Evolutionary conservation across 2,113 vertebrate species (phyloP).

Genomic region (Hemicordylus capensis): DNA sequence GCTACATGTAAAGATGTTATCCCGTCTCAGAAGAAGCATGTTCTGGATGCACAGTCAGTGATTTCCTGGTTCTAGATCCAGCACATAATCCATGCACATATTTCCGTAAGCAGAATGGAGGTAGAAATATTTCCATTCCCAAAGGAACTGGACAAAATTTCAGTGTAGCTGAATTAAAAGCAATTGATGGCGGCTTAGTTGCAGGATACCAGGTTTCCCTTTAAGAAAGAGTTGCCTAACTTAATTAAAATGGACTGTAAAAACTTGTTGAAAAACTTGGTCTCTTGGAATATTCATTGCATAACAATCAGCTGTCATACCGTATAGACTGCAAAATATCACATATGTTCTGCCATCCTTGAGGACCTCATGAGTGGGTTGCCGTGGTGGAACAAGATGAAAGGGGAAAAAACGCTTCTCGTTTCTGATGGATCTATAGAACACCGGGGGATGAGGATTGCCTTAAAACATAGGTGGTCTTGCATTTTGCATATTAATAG

Average conservation of each 20-base stretch:
- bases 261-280: neutral
- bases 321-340: neutral
- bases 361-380: neutral
- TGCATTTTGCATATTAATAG: neutral
- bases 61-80: no score
- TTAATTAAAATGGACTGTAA: neutral
- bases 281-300: neutral
- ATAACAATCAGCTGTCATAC: neutral
- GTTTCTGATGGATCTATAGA: neutral
- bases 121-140: neutral
- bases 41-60: no score
- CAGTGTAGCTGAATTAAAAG: neutral
- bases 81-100: no score
- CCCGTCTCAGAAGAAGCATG: no score
- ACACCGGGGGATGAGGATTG: neutral
- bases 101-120: neutral
- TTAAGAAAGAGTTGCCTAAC: neutral
- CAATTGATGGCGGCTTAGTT: neutral
- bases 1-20: no score
- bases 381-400: neutral
- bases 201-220: rapidly evolving
- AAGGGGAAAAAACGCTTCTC: neutral
- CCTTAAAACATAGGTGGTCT: neutral
- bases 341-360: neutral
- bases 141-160: neutral